These are phyloP conservation scores for Rhyacichthys aspro DNA, from an alignment of 2,797 vertebrate genomes.

Conservation along the genomic window DNA sequence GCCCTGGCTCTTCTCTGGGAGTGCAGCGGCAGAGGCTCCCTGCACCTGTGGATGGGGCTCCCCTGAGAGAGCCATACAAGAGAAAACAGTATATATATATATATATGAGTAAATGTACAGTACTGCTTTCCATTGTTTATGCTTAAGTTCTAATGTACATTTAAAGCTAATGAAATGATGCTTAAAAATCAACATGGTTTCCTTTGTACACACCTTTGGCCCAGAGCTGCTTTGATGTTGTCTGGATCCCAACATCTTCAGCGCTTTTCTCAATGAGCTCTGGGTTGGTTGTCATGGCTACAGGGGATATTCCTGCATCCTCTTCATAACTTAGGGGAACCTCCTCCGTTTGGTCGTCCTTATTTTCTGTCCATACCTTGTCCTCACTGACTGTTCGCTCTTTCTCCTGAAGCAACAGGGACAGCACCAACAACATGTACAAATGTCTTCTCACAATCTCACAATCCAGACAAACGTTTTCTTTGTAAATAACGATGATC, in stretches of 20 bases:
- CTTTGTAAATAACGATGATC: too few species aligned
- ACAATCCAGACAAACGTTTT: too few species aligned
- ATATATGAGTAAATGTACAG: too few species aligned
- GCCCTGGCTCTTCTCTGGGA: neutral
- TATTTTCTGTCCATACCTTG: conserved; percentile 65
- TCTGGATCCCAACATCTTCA: conserved; percentile 55
- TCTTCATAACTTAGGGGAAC: conserved; percentile 65
- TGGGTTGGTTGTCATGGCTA: conserved; percentile 66
- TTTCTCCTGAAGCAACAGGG: conserved; percentile 26
- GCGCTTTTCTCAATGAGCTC: conserved; percentile 42
- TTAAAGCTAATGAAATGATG: too few species aligned
- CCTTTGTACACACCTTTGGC: conserved; percentile 41
- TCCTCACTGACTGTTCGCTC: conserved; percentile 61
- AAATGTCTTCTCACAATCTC: too few species aligned
- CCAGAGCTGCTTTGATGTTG: conserved; percentile 31
- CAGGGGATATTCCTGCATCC: conserved; percentile 48
- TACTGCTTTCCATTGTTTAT: too few species aligned
- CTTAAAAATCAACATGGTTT: neutral
- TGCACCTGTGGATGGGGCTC: conserved; percentile 12
- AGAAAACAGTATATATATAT: too few species aligned
- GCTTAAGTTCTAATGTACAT: neutral
- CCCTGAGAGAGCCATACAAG: conserved; percentile 7
- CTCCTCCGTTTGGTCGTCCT: conserved; percentile 57
- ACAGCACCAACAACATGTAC: neutral
- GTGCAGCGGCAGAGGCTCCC: neutral